Evolutionary conservation across 2,113 vertebrate species (phyloP).

Genomic region (Odobenus rosmarus): DNA sequence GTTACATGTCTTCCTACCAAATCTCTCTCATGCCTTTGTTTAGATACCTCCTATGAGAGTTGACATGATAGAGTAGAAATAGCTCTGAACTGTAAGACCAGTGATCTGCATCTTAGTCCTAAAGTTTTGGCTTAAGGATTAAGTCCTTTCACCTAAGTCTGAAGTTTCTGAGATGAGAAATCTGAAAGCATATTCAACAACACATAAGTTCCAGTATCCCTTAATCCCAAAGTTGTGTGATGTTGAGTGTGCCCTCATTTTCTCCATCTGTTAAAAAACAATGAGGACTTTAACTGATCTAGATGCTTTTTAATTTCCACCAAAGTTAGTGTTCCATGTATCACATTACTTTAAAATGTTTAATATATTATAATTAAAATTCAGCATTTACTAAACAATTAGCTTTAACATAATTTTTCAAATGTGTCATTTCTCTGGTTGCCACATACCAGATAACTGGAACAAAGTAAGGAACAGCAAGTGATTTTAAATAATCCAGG

Average conservation of each 20-base stretch:
- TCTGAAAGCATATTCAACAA: neutral
- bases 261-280: constrained; percentile 29
- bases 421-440: neutral
- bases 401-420: neutral
- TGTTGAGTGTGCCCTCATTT: neutral
- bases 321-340: neutral
- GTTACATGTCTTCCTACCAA: neutral
- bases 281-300: neutral
- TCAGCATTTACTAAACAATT: neutral
- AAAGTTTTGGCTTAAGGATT: neutral
- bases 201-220: neutral
- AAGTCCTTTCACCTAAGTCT: neutral
- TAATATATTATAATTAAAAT: neutral
- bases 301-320: neutral
- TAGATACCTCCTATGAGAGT: neutral
- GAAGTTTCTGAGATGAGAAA: constrained; percentile 20
- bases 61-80: neutral
- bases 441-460: neutral
- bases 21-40: neutral
- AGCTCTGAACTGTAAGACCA: neutral
- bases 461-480: neutral
- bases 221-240: neutral
- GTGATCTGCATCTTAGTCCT: neutral
- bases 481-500: neutral
- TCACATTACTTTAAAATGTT: constrained; percentile 22